phyloP scores from a whole-genome alignment of 1,140 invertebrate species.

The Achroia grisella region DNA sequence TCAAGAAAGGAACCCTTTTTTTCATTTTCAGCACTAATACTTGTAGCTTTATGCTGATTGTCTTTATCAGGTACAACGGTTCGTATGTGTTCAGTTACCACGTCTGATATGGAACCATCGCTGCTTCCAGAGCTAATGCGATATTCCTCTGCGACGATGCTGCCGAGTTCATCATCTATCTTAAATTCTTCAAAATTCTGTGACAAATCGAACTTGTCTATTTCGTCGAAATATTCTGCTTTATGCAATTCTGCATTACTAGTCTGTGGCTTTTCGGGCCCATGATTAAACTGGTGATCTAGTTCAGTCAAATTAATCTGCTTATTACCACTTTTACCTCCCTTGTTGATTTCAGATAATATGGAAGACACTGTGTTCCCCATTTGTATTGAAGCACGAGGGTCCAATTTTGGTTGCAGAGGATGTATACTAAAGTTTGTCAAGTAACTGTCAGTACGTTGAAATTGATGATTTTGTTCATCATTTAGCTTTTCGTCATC shows the following conservation, averaged over 20 bases:
- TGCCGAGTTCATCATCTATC: slow-evolving; percentile 83
- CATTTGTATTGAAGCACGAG: slow-evolving; percentile 72
- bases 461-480: slow-evolving; percentile 37
- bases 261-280: slow-evolving; percentile 31
- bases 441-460: slow-evolving; percentile 51
- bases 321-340: slow-evolving; percentile 51
- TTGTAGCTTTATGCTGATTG: slow-evolving; percentile 27
- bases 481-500: slow-evolving; percentile 70
- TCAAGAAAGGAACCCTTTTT: slow-evolving; percentile 49
- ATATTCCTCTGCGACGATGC: slow-evolving; percentile 72
- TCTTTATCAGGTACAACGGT: slow-evolving; percentile 49
- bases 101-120: slow-evolving; percentile 76
- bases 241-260: slow-evolving; percentile 44
- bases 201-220: slow-evolving; percentile 78
- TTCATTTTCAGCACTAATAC: slow-evolving; percentile 28
- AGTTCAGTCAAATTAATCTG: slow-evolving; percentile 63
- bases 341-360: slow-evolving; percentile 75
- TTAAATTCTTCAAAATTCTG: slow-evolving; percentile 88
- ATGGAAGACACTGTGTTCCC: slow-evolving; percentile 76
- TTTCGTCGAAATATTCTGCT: slow-evolving; percentile 62
- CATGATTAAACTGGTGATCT: slow-evolving; percentile 57
- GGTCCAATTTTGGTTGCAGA: slow-evolving; percentile 63
- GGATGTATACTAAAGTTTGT: slow-evolving; percentile 54
- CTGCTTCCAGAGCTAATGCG: slow-evolving; percentile 73
- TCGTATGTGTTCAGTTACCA: slow-evolving; percentile 57